phyloP scores from a whole-genome alignment of 2,888 invertebrate genomes.

The Cerastis leucographa region DNA sequence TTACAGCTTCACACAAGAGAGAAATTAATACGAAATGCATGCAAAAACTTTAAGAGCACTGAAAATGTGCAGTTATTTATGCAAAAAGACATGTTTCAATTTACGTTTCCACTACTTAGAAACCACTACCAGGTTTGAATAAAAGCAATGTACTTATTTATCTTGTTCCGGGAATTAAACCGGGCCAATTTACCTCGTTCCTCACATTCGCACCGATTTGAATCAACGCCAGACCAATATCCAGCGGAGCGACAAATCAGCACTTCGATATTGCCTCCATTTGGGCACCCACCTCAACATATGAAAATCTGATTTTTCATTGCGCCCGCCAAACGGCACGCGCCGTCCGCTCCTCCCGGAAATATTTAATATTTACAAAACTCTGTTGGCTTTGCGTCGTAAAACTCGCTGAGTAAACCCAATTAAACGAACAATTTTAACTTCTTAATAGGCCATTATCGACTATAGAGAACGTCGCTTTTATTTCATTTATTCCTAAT shows the following conservation, averaged over 20 bases:
- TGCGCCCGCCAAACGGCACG: slow-evolving; percentile 69
- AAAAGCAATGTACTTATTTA: slow-evolving; percentile 61
- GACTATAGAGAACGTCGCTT: slow-evolving; percentile 70
- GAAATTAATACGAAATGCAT: background rate
- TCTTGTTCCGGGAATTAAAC: slow-evolving; percentile 78
- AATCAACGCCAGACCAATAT: slow-evolving; percentile 89
- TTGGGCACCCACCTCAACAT: slow-evolving; percentile 87
- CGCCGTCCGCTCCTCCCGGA: slow-evolving; percentile 45
- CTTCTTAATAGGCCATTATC: slow-evolving; percentile 79
- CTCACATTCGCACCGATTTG: slow-evolving; percentile 84
- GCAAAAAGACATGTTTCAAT: background rate
- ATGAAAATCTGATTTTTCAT: slow-evolving; percentile 87
- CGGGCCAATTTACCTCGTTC: slow-evolving; percentile 77
- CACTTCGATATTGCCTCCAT: slow-evolving; percentile 90
- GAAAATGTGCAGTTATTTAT: background rate
- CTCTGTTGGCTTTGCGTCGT: slow-evolving; percentile 64
- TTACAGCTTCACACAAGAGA: background rate
- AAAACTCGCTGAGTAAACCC: slow-evolving; percentile 70
- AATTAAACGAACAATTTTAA: slow-evolving; percentile 78
- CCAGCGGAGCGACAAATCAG: slow-evolving; percentile 89
- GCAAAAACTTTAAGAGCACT: background rate
- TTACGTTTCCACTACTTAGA: background rate
- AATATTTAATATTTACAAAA: slow-evolving; percentile 75
- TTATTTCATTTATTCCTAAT: slow-evolving; percentile 62
- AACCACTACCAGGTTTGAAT: background rate